Evolutionary conservation across 2,888 invertebrate species (phyloP).

Genomic region (Eupithecia pulchellata): DNA sequence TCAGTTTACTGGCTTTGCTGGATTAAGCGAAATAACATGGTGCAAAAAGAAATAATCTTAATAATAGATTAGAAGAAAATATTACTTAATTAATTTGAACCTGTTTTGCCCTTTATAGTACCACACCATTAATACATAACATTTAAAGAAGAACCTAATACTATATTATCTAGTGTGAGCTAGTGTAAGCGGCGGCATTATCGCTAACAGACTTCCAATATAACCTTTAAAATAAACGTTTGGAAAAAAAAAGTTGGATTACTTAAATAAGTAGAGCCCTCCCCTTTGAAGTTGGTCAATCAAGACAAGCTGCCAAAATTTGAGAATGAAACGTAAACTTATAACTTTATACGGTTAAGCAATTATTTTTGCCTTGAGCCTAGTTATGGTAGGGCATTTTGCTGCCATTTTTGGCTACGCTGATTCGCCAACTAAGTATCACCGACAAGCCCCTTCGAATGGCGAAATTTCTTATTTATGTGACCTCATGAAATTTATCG

Average conservation of each 20-base stretch:
- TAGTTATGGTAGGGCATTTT: background rate
- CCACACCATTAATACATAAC: too few relatives aligned
- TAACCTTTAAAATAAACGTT: background rate
- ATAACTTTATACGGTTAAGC: background rate
- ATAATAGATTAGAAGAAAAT: too few relatives aligned
- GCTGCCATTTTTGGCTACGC: background rate
- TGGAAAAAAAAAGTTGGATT: too few relatives aligned
- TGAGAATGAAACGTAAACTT: too few relatives aligned
- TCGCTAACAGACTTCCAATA: too few relatives aligned
- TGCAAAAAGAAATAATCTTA: background rate
- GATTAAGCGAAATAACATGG: background rate
- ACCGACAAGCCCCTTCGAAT: background rate
- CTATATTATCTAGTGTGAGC: too few relatives aligned
- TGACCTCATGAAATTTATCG: background rate
- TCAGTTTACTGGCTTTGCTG: background rate
- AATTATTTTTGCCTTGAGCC: background rate
- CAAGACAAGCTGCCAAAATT: background rate
- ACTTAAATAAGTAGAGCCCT: background rate
- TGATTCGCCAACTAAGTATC: background rate
- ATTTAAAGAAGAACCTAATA: too few relatives aligned
- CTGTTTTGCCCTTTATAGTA: too few relatives aligned
- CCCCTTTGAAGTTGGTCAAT: background rate
- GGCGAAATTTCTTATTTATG: background rate
- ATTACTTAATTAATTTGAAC: too few relatives aligned
- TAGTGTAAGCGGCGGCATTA: too few relatives aligned